Conservation (phyloP, 2,888 invertebrate genomes). For the Tachina fera region DNA sequence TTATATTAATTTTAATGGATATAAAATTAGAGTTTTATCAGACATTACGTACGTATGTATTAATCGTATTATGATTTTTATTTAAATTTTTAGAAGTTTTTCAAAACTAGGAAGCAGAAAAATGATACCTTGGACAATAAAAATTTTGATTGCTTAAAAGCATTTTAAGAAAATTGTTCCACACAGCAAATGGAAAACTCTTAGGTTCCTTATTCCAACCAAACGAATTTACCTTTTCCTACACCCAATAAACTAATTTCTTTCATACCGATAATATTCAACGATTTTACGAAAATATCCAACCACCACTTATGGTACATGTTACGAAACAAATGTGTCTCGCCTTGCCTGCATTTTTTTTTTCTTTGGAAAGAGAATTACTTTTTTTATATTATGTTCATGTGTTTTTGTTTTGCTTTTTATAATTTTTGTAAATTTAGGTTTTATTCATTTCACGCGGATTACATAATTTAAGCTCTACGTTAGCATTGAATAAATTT, state of each 20-base stretch:
- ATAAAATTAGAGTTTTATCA: too few species aligned
- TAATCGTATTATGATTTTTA: too few species aligned
- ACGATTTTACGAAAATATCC: background rate
- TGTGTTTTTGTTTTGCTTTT: background rate
- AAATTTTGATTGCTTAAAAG: too few species aligned
- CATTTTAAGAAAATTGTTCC: too few species aligned
- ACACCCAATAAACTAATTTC: background rate
- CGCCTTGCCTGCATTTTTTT: background rate
- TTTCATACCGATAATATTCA: background rate
- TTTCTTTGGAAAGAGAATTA: background rate
- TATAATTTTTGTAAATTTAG: constrained; percentile 29
- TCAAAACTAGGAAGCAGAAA: too few species aligned
- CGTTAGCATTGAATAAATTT: constrained; percentile 73
- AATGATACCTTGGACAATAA: too few species aligned
- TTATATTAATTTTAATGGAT: too few species aligned
- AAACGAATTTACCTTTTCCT: background rate
- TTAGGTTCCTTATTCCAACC: background rate
- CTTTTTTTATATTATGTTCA: background rate
- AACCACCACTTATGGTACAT: background rate
- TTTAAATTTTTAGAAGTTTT: too few species aligned
- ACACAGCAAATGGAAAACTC: too few species aligned
- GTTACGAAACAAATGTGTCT: background rate
- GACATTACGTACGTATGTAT: too few species aligned
- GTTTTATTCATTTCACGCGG: constrained; percentile 79
- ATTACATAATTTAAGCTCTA: constrained; percentile 77